Percentiles rank a stretch among this genome's conserved stretches.
Conservation (phyloP, 2,888 invertebrate genomes). For the Argyresthia goedartella region DNA sequence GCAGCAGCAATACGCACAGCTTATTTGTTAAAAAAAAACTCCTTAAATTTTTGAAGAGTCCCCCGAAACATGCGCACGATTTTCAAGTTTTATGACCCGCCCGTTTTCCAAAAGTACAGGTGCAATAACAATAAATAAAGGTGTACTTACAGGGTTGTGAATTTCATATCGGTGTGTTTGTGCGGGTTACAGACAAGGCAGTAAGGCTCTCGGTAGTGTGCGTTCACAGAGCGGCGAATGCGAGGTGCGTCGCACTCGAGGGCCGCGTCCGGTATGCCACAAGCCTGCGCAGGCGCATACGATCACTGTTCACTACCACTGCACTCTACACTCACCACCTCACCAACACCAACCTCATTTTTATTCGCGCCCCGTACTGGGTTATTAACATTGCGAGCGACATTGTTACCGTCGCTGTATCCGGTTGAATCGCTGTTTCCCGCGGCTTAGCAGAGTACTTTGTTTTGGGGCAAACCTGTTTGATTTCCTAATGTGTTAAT, state of each 20-base stretch:
- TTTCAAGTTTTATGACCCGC: background rate
- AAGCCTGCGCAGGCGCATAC: background rate
- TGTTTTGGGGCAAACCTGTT: no score
- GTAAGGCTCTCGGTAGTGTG: background rate
- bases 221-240: background rate
- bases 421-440: no score
- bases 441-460: no score
- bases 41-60: background rate
- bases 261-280: background rate
- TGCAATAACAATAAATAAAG: background rate
- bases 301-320: background rate
- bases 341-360: constrained; percentile 5
- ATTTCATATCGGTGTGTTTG: constrained; percentile 2
- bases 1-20: constrained; percentile 2
- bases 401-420: constrained; percentile 1
- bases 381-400: background rate
- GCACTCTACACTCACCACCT: background rate
- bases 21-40: background rate
- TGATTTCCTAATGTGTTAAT: no score
- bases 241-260: background rate
- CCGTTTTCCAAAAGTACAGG: background rate
- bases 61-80: background rate
- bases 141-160: constrained; percentile 7
- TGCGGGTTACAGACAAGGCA: background rate
- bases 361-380: background rate